phyloP scores from a whole-genome alignment of 1,140 invertebrate genomes.

The Apis laboriosa region DNA sequence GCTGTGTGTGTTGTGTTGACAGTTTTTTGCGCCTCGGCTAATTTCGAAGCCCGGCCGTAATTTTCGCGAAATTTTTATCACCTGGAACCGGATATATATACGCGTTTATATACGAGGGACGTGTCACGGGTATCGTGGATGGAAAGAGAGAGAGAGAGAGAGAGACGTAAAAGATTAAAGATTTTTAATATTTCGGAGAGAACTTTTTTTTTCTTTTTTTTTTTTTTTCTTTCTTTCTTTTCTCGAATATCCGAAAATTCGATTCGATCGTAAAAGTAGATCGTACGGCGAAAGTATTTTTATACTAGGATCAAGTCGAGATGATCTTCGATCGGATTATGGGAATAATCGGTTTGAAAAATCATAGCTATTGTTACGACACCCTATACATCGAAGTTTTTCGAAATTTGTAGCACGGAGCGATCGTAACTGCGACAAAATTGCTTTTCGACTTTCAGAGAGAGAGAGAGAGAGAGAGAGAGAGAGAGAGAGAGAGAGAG shows the following conservation, averaged over 20 bases:
- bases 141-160: too few relatives aligned
- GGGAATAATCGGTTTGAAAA: too few relatives aligned
- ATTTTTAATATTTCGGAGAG: too few relatives aligned
- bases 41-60: not conserved
- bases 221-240: too few relatives aligned
- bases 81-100: not conserved
- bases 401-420: slow-evolving; percentile 16
- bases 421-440: not conserved
- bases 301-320: too few relatives aligned
- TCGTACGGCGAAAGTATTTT: too few relatives aligned
- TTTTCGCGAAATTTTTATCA: slow-evolving; percentile 40
- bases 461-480: not conserved
- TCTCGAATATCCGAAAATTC: too few relatives aligned
- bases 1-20: slow-evolving; percentile 44
- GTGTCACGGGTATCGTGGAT: not conserved
- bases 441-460: slow-evolving; percentile 31
- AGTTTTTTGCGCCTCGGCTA: slow-evolving; percentile 35
- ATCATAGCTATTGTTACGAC: too few relatives aligned
- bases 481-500: not conserved
- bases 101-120: not conserved
- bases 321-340: too few relatives aligned
- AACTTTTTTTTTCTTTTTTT: too few relatives aligned
- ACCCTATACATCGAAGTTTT: slow-evolving; percentile 3
- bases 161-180: too few relatives aligned
- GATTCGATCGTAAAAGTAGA: too few relatives aligned